These are phyloP conservation scores for Cheilinus undulatus DNA, from an alignment of 2,113 vertebrate genomes.

Conservation along the genomic window DNA sequence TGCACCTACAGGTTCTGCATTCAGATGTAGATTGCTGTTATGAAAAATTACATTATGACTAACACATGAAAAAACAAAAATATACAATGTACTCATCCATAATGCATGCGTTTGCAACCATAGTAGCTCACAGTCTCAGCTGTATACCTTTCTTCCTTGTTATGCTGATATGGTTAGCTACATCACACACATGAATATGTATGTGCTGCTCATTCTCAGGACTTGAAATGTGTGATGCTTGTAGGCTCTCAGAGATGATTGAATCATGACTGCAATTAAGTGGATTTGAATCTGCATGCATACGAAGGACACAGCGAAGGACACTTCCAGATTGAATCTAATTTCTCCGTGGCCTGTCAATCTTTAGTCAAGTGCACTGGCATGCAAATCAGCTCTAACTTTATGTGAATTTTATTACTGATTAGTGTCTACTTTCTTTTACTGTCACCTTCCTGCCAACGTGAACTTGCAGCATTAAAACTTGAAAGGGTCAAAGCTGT, in stretches of 20 bases:
- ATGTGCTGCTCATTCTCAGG: slow-evolving; percentile 40
- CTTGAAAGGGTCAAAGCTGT: slow-evolving; percentile 26
- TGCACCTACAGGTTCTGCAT: neutral
- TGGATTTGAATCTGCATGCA: slow-evolving; percentile 67
- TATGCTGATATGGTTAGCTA: slow-evolving; percentile 37
- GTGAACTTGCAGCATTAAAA: slow-evolving; percentile 41
- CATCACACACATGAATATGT: slow-evolving; percentile 59
- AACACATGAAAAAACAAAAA: slow-evolving; percentile 4
- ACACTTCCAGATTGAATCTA: slow-evolving; percentile 60
- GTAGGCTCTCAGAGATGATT: slow-evolving; percentile 61
- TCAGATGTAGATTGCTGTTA: neutral
- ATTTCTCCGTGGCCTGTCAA: slow-evolving; percentile 68
- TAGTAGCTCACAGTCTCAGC: slow-evolving; percentile 1
- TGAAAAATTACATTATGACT: neutral
- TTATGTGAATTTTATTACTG: slow-evolving; percentile 48
- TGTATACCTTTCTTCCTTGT: slow-evolving; percentile 34
- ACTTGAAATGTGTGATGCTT: slow-evolving; percentile 41
- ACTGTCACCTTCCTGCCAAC: slow-evolving; percentile 9
- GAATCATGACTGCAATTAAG: slow-evolving; percentile 68
- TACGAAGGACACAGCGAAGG: slow-evolving; percentile 65
- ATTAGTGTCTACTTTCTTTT: slow-evolving; percentile 56
- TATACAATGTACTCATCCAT: slow-evolving; percentile 24
- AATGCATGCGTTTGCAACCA: slow-evolving; percentile 39
- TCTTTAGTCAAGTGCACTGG: slow-evolving; percentile 48
- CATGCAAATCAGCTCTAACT: slow-evolving; percentile 56